Percentiles rank a stretch among this genome's conserved stretches.
Conservation (phyloP, 2,113 vertebrate genomes). For the Melanotaenia duboulayi region DNA sequence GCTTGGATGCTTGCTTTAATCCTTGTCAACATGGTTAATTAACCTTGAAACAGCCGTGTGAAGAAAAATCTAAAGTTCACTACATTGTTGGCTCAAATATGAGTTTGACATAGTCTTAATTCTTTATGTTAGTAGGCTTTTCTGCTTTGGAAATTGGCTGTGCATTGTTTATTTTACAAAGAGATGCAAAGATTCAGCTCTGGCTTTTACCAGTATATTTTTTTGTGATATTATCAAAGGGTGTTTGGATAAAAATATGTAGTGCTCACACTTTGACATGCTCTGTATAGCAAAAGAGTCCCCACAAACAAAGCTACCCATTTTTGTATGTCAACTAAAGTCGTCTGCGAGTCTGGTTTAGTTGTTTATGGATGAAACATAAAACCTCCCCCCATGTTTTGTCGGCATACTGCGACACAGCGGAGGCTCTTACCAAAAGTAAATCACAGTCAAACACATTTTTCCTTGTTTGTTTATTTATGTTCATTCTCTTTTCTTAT, state of each 20-base stretch:
- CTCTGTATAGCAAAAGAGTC: neutral
- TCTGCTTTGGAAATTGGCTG: neutral
- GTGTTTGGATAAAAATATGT: neutral
- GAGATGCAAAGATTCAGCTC: neutral
- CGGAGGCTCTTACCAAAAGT: neutral
- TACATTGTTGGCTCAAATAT: neutral
- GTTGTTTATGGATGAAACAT: too few relatives aligned
- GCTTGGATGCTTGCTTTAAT: neutral
- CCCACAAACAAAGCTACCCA: neutral
- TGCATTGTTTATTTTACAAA: neutral
- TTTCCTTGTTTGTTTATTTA: neutral
- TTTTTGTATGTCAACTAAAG: neutral
- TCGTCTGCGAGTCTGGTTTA: neutral
- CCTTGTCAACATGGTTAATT: neutral
- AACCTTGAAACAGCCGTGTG: neutral
- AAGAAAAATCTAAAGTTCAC: neutral
- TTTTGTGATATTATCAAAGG: conserved; percentile 4
- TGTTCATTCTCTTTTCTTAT: neutral
- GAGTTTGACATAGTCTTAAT: too few relatives aligned
- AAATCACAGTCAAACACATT: neutral
- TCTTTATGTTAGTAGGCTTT: neutral
- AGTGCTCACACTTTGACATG: neutral
- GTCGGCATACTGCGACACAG: neutral
- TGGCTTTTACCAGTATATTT: neutral
- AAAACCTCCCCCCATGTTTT: too few relatives aligned